phyloP scores from a whole-genome alignment of 2,888 invertebrate species.

The Clostera curtula region DNA sequence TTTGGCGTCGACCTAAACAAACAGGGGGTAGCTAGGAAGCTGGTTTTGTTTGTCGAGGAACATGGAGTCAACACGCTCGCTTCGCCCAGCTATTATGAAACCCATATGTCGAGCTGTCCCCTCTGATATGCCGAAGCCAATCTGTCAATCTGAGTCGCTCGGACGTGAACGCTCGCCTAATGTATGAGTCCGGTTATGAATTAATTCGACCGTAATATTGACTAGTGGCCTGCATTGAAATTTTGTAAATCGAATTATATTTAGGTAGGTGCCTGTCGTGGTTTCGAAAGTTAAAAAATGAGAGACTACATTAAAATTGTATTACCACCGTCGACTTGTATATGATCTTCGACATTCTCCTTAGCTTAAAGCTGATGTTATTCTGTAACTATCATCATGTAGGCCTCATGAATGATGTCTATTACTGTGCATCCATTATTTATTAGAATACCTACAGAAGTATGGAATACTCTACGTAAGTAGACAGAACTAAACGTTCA shows the following conservation, averaged over 20 bases:
- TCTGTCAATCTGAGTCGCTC: conserved; percentile 40
- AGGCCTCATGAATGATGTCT: too few relatives aligned
- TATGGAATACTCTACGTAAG: too few relatives aligned
- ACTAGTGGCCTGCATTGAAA: conserved; percentile 8
- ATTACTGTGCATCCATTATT: too few relatives aligned
- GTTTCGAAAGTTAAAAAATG: too few relatives aligned
- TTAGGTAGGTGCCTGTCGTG: background rate
- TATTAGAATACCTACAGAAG: too few relatives aligned
- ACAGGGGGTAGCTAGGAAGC: conserved; percentile 74
- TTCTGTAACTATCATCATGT: too few relatives aligned
- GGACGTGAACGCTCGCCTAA: conserved; percentile 14
- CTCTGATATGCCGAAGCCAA: conserved; percentile 34
- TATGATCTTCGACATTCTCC: too few relatives aligned
- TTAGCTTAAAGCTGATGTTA: too few relatives aligned
- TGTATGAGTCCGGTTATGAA: conserved; percentile 11
- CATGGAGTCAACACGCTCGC: conserved; percentile 59
- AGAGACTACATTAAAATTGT: too few relatives aligned
- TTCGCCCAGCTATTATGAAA: conserved; percentile 26
- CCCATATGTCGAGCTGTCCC: conserved; percentile 25
- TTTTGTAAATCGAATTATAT: conserved; percentile 1
- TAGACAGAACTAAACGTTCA: too few relatives aligned
- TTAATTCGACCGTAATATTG: conserved; percentile 16
- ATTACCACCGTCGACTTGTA: too few relatives aligned
- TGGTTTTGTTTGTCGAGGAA: conserved; percentile 70
- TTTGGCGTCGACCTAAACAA: conserved; percentile 70